A percentile compares a stretch with the other conserved stretches of the same genome.
Conservation (phyloP, 2,888 invertebrate genomes). For the Drosophila percnosoma region DNA sequence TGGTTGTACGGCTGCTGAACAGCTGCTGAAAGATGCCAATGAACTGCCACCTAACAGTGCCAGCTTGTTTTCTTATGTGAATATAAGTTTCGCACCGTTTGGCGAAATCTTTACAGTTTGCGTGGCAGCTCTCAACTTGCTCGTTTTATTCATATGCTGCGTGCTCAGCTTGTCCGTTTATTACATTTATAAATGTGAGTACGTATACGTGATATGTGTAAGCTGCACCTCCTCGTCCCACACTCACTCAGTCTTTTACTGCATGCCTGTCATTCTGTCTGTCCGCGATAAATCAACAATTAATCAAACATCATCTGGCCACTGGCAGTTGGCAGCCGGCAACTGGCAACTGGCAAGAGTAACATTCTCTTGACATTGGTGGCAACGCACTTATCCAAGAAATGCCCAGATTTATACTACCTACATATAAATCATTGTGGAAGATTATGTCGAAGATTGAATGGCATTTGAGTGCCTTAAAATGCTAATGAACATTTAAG, state of each 20-base stretch:
- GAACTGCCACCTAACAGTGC: constrained; percentile 51
- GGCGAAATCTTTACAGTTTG: constrained; percentile 53
- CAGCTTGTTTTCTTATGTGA: constrained; percentile 21
- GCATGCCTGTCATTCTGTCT: constrained; percentile 26
- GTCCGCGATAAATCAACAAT: constrained; percentile 82
- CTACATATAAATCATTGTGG: constrained; percentile 43
- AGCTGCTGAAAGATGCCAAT: constrained; percentile 75
- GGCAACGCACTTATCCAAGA: constrained; percentile 35
- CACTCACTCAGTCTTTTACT: not conserved
- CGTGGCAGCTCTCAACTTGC: constrained; percentile 35
- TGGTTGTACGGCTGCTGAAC: constrained; percentile 24
- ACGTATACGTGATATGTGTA: constrained; percentile 57
- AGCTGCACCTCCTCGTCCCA: constrained; percentile 10
- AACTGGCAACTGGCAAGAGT: constrained; percentile 15
- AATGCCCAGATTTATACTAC: constrained; percentile 2
- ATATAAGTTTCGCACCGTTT: constrained; percentile 77
- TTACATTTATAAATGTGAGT: constrained; percentile 60
- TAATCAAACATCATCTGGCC: constrained; percentile 78
- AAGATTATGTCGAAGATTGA: constrained; percentile 25
- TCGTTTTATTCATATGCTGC: constrained; percentile 47
- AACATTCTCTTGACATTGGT: constrained; percentile 37
- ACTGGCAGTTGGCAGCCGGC: constrained; percentile 41
- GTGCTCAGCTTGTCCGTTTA: constrained; percentile 17
- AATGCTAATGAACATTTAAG: not conserved
- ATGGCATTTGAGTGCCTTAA: constrained; percentile 13